phyloP scores from a whole-genome alignment of 2,113 vertebrate genomes.

The Polypterus bichir region DNA sequence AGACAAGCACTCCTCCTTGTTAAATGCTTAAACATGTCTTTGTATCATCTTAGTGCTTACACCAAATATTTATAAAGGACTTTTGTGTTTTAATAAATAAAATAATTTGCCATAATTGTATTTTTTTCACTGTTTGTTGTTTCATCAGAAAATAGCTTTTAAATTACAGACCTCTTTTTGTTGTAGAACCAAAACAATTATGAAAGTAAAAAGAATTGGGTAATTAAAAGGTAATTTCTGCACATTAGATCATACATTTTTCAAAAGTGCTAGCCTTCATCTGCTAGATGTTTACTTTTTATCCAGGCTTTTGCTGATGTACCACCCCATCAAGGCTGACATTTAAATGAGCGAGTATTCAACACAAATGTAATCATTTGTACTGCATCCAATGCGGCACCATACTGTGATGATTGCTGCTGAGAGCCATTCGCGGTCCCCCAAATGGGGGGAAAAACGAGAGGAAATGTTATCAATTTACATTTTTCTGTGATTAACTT shows the following conservation, averaged over 20 bases:
- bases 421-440: constrained; percentile 62
- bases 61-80: constrained; percentile 40
- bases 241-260: constrained; percentile 77
- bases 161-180: constrained; percentile 65
- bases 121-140: constrained; percentile 43
- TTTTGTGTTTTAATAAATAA: constrained; percentile 64
- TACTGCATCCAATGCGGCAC: constrained; percentile 72
- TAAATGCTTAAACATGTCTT: constrained; percentile 13
- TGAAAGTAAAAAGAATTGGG: constrained; percentile 63
- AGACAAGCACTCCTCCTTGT: constrained; percentile 1
- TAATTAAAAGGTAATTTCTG: constrained; percentile 83
- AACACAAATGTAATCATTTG: constrained; percentile 86
- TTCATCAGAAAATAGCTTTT: constrained; percentile 47
- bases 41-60: constrained; percentile 10
- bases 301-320: constrained; percentile 46
- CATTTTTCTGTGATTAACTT: constrained; percentile 86
- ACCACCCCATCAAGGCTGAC: constrained; percentile 74
- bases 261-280: constrained; percentile 58
- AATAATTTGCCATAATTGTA: constrained; percentile 52
- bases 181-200: constrained; percentile 79
- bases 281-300: constrained; percentile 64
- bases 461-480: constrained; percentile 81
- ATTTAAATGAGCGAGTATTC: constrained; percentile 96
- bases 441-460: constrained; percentile 60
- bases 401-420: constrained; percentile 91